phyloP scores from a whole-genome alignment of 2,888 invertebrate species.

The Teleiodes luculella region DNA sequence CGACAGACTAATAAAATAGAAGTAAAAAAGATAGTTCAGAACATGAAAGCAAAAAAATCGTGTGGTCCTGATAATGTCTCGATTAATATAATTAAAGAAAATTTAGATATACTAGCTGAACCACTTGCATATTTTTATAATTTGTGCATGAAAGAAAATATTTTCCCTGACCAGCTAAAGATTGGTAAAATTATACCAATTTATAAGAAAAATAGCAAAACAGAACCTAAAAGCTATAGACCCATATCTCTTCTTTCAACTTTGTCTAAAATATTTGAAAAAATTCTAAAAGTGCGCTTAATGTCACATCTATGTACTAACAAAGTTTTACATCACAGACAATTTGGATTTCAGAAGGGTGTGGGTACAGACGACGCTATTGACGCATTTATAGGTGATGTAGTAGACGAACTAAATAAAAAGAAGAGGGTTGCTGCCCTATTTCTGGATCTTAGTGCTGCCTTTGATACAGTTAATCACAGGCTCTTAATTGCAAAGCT shows the following conservation, averaged over 20 bases:
- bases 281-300: background rate
- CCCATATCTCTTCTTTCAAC: background rate
- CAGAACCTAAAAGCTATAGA: background rate
- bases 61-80: no score
- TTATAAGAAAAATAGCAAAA: background rate
- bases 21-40: no score
- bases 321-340: background rate
- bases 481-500: background rate
- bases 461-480: conserved; percentile 4
- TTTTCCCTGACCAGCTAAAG: conserved; percentile 7
- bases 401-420: background rate
- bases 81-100: conserved; percentile 4
- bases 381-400: background rate
- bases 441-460: conserved; percentile 6
- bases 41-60: no score
- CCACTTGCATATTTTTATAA: conserved; percentile 7
- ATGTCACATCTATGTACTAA: background rate
- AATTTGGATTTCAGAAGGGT: conserved; percentile 3
- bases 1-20: no score
- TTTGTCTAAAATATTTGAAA: conserved; percentile 9
- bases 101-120: conserved; percentile 1
- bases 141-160: background rate
- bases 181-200: conserved; percentile 3
- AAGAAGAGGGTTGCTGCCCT: background rate
- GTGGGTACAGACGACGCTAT: background rate